These are phyloP conservation scores for Cephus cinctus DNA, from an alignment of 1,140 invertebrate species.

Conservation along the genomic window DNA sequence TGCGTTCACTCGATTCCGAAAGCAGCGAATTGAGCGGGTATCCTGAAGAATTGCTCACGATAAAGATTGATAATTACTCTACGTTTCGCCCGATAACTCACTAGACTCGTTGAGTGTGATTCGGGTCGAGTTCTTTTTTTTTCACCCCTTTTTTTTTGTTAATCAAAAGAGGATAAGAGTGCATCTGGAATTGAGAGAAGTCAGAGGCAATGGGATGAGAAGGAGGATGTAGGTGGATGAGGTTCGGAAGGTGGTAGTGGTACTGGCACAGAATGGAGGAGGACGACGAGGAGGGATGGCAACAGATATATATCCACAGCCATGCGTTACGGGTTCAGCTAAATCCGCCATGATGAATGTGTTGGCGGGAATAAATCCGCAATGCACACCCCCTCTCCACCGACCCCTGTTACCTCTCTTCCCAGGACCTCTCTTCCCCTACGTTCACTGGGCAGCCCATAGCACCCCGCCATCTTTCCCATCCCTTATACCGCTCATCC, in stretches of 20 bases:
- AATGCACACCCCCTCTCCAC: conserved; percentile 57
- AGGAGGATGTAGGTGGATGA: not conserved
- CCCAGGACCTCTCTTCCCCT: not conserved
- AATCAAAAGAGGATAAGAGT: too few relatives aligned
- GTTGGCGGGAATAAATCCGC: conserved; percentile 59
- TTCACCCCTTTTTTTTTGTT: not conserved
- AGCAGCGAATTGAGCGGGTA: too few relatives aligned
- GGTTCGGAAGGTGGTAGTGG: conserved; percentile 18
- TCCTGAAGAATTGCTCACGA: too few relatives aligned
- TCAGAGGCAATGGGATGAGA: conserved; percentile 24
- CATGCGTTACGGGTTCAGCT: conserved; percentile 59
- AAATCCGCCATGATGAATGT: conserved; percentile 60
- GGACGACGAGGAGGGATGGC: conserved; percentile 28
- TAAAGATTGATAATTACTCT: too few relatives aligned
- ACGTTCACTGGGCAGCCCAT: too few relatives aligned
- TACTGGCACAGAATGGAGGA: not conserved
- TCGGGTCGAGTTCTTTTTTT: not conserved
- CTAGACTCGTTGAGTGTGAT: too few relatives aligned
- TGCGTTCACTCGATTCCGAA: too few relatives aligned
- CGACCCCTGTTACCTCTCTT: conserved; percentile 13
- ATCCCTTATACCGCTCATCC: conserved; percentile 19
- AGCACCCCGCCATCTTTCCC: conserved; percentile 20
- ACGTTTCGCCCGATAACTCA: too few relatives aligned
- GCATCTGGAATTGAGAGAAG: conserved; percentile 25
- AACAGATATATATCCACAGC: conserved; percentile 56